Evolutionary conservation across 2,797 vertebrate species (phyloP).

Genomic region (Crax fasciolata): DNA sequence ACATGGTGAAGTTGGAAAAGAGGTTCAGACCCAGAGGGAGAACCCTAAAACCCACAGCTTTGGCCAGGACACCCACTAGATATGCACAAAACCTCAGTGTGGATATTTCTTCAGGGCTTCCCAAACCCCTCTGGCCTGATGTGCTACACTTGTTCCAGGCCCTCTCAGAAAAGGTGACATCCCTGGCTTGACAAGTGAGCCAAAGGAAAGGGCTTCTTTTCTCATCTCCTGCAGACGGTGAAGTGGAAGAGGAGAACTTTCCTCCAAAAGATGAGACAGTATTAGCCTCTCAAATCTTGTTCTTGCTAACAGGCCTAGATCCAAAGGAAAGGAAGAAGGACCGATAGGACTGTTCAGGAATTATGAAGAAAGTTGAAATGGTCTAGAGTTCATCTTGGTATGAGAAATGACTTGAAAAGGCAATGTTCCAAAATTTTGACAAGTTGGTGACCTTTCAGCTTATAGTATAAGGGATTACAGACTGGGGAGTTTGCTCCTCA

Average conservation of each 20-base stretch:
- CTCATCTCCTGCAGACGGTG: background rate
- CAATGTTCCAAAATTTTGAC: constrained; percentile 37
- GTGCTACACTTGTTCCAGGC: background rate
- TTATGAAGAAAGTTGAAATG: constrained; percentile 31
- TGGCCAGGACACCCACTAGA: background rate
- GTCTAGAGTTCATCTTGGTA: constrained; percentile 40
- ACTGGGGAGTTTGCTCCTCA: constrained; percentile 31
- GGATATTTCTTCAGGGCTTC: background rate
- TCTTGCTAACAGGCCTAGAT: background rate
- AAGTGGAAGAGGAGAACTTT: too few species aligned
- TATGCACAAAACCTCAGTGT: accelerated
- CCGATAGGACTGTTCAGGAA: constrained; percentile 17
- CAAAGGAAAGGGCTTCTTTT: background rate
- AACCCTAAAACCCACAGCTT: background rate
- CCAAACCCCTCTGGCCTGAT: background rate
- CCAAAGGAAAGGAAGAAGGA: background rate
- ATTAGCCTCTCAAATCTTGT: background rate
- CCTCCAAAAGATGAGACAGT: background rate
- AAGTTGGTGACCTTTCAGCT: constrained; percentile 75
- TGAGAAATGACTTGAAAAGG: constrained; percentile 53
- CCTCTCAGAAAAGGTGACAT: background rate
- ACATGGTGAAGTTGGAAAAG: background rate
- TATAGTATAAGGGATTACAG: constrained; percentile 43
- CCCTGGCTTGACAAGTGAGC: background rate
- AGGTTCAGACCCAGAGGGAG: background rate